Conservation (phyloP, 2,113 vertebrate genomes). For the Pyxicephalus adspersus region DNA sequence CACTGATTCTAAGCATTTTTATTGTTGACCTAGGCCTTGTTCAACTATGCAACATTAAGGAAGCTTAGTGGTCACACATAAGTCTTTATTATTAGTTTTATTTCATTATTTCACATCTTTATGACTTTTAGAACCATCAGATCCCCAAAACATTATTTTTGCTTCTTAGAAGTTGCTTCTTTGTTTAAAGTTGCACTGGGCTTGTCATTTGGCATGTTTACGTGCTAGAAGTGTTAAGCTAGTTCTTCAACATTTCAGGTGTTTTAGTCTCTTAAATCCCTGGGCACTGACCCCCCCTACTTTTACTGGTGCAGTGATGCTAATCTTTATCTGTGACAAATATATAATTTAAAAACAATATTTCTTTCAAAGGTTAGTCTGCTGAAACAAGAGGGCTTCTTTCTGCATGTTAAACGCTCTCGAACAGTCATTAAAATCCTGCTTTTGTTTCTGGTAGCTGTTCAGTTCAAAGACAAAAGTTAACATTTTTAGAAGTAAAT, state of each 20-base stretch:
- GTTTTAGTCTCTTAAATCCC: slow-evolving; percentile 19
- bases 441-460: slow-evolving; percentile 66
- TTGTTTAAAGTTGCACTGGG: too few species aligned
- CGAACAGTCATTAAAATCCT: slow-evolving; percentile 74
- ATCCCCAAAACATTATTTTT: too few species aligned
- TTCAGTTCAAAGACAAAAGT: slow-evolving; percentile 67
- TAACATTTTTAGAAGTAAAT: slow-evolving; percentile 71
- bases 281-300: not conserved
- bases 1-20: too few species aligned
- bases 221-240: too few species aligned
- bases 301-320: slow-evolving; percentile 3
- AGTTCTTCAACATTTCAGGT: slow-evolving; percentile 12
- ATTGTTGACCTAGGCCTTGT: too few species aligned
- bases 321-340: slow-evolving; percentile 51
- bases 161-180: too few species aligned
- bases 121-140: too few species aligned
- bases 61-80: too few species aligned
- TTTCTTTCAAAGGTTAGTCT: slow-evolving; percentile 67
- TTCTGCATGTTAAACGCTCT: slow-evolving; percentile 69
- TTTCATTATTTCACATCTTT: too few species aligned
- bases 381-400: slow-evolving; percentile 65
- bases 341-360: slow-evolving; percentile 69
- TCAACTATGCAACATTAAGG: too few species aligned
- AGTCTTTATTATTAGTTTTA: too few species aligned
- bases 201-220: too few species aligned